Base-by-base conservation (phyloP, 2,113 vertebrate species). In the Neogobius melanostomus region DNA sequence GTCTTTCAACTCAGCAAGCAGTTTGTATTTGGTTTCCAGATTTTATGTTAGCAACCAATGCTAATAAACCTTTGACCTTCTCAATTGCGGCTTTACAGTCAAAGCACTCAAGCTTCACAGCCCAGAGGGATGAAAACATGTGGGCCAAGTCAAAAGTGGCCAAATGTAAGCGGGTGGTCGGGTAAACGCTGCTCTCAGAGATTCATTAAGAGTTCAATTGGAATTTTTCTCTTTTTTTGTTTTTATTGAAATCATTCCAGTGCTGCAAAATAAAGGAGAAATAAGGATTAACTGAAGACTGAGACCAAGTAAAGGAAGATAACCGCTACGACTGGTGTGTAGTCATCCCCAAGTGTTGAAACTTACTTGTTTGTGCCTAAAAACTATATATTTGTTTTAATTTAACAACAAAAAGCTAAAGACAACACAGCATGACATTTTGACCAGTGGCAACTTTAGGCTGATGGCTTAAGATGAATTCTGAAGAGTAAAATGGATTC, bases 11-110 rank as follows among this genome's bases (percentile, higher is more conserved):
- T 17, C 21, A 1, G 48, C 45, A 52, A 69, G 76, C 70, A 47
- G 44, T 28, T 65, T 64, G 64, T 71, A 69, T 52, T 10, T 73
- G 16, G 48, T 52, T 53, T 64, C n/a, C 48, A 64, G 64, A 64
- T 65, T 67, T 71, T 61, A 61, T 59, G 56, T 14, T 61, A 15
- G 59, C 59, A 61, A 6, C 15, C 49, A 11, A 9, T 10, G 44
- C 16, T 54, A 69, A 21, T 74, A 76, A 77, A 79, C 74, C 69
- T 53, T 64, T 86, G 81, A 82, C 89, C 72, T 77, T 42, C n/a
- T 57, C 15, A 81, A 71, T 75, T 16, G 72, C 1, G 48, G 49
- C 43, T 80, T 87, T 75, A 81, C 75, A 67, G 47, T 62, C 50
- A 5, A 85, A 75, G 68, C 54, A 14, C 65, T 81, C 45, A 42